These are phyloP conservation scores for Zingel zingel DNA, from an alignment of 2,113 vertebrate species.

Conservation along the genomic window DNA sequence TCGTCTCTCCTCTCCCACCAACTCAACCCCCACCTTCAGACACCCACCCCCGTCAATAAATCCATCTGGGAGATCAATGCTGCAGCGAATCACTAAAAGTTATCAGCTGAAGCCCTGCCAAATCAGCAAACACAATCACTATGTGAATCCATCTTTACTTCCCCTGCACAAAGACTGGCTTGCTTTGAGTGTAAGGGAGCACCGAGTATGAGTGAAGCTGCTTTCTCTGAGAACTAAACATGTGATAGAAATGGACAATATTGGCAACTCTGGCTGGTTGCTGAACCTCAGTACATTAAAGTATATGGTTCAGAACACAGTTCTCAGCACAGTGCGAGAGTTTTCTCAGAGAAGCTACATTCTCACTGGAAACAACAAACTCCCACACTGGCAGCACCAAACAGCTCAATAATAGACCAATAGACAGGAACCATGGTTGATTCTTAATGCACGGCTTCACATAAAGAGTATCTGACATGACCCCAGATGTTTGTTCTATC, in stretches of 20 bases:
- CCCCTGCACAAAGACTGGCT: constrained; percentile 64
- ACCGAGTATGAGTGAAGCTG: constrained; percentile 36
- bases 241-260: constrained; percentile 55
- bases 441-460: not conserved
- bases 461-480: not conserved
- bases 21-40: constrained; percentile 71
- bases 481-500: constrained; percentile 28
- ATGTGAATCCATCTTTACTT: constrained; percentile 86
- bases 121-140: constrained; percentile 89
- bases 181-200: constrained; percentile 41
- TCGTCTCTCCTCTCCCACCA: constrained; percentile 44
- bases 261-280: constrained; percentile 33
- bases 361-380: constrained; percentile 52
- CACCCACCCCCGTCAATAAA: constrained; percentile 83
- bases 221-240: constrained; percentile 40
- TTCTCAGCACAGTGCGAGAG: constrained; percentile 39
- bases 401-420: constrained; percentile 34
- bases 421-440: constrained; percentile 15
- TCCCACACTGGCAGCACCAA: constrained; percentile 35
- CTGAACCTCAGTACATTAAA: constrained; percentile 50
- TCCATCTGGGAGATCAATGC: constrained; percentile 86
- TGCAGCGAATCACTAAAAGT: constrained; percentile 86
- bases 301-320: constrained; percentile 44
- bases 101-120: constrained; percentile 85
- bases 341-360: constrained; percentile 42